Evolutionary conservation across 2,888 invertebrate species (phyloP).

Genomic region (Coenonympha glycerion): DNA sequence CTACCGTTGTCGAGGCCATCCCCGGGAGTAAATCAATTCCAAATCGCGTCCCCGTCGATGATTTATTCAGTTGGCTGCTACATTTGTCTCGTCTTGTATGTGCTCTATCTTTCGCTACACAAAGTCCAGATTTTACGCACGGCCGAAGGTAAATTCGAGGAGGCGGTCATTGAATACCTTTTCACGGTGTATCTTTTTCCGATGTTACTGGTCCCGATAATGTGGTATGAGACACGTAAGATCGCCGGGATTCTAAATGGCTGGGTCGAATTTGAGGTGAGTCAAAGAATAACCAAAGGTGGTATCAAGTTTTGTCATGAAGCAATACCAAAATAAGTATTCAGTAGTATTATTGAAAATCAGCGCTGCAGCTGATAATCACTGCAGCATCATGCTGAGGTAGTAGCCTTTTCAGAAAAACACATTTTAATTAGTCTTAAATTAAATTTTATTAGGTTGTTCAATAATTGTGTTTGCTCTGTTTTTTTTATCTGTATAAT

Average conservation of each 20-base stretch:
- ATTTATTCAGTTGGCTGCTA: constrained; percentile 75
- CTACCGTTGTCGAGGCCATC: constrained; percentile 75
- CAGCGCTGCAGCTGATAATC: no score
- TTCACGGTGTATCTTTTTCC: constrained; percentile 84
- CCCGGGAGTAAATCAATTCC: constrained; percentile 66
- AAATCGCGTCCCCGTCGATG: constrained; percentile 72
- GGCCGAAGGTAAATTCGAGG: constrained; percentile 81
- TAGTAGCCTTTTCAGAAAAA: no score
- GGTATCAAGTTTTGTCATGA: no score
- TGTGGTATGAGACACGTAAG: constrained; percentile 82
- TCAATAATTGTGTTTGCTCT: no score
- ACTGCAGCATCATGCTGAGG: no score
- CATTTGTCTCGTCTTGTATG: constrained; percentile 67
- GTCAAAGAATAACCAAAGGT: constrained; percentile 1
- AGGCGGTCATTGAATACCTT: constrained; percentile 84
- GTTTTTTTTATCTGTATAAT: no score
- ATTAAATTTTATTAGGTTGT: no score
- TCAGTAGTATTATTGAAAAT: no score
- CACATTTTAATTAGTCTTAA: no score
- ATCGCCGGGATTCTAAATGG: constrained; percentile 77
- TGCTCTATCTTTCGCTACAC: constrained; percentile 78
- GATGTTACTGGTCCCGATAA: constrained; percentile 77
- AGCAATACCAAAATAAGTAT: no score
- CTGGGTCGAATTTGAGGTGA: constrained; percentile 82
- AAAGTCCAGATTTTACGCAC: constrained; percentile 78